Evolutionary conservation across 2,113 vertebrate species (phyloP), one percentile per base, ranked within the genome.

Genomic region (Zonotrichia leucophrys): DNA sequence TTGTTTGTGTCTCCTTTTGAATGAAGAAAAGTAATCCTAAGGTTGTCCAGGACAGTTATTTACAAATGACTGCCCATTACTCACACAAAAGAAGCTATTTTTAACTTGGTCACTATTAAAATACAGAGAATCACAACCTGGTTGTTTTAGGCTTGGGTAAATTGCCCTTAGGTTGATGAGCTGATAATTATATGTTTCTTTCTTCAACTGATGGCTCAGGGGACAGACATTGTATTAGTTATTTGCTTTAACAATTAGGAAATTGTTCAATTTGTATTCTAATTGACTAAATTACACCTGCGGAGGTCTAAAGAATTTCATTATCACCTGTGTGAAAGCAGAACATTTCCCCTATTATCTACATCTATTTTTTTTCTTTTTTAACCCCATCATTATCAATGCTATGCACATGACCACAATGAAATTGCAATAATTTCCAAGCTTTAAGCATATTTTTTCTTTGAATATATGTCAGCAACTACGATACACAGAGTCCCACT

Each of bases 171-270:
- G 73, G 68, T 74, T 95, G 86, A 95, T 91, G 69, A 97, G 86
- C 79, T 94, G 81, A 84, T 97, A 97, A 96, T 97, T 96, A 78
- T 28, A 92, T 56, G 87, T 90, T 95, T 84, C 92, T 96, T 95
- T 96, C 84, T 91, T 91, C 87, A 95, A 42, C 15, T 77, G 39
- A 39, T 70, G 66, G 59, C 52, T 94, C 46, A 75, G 42, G 31
- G 74, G 87, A 82, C 37, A 90, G 78, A 87, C 78, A 74, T 80
- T 87, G 85, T 87, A 90, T 62, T 66, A 93, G 78, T 77, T 95
- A 94, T 94, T 90, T 91, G 66, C 53, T 83, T 94, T 87, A 93
- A 87, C 75, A 76, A 92, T 96, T 93, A 94, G 80, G 67, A 84
- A 92, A 93, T 96, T 91, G 83, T 94, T 95, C 93, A 87, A 72